phyloP scores from a whole-genome alignment of 2,113 vertebrate genomes.

The Anolis sagrei region DNA sequence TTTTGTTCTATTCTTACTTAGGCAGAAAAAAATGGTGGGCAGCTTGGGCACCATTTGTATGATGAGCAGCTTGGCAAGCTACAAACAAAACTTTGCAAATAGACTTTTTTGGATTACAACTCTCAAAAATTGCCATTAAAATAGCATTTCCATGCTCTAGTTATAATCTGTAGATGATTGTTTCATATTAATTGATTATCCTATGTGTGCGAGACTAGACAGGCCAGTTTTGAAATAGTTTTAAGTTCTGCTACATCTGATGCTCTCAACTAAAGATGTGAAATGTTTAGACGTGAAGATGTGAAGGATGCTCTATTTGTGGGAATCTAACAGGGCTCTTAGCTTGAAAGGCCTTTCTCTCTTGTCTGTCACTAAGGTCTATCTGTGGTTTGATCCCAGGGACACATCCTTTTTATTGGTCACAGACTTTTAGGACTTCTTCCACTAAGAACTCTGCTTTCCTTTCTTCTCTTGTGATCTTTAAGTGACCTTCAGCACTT shows the following conservation, averaged over 20 bases:
- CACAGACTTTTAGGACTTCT: background rate
- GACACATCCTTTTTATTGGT: background rate
- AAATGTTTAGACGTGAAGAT: background rate
- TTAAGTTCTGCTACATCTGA: background rate
- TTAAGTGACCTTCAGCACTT: too few relatives aligned
- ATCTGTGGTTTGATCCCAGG: background rate
- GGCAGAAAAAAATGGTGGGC: too few relatives aligned
- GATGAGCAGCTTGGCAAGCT: too few relatives aligned
- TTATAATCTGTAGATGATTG: background rate
- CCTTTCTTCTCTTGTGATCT: background rate
- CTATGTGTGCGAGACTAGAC: background rate
- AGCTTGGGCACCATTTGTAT: too few relatives aligned
- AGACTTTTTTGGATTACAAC: too few relatives aligned
- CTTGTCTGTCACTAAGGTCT: background rate
- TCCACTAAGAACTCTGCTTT: background rate
- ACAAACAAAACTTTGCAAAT: too few relatives aligned
- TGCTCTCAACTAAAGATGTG: background rate
- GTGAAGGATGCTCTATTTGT: background rate
- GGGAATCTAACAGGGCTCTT: background rate
- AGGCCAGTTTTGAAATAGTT: background rate
- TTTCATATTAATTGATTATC: background rate
- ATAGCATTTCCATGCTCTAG: background rate
- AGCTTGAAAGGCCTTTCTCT: background rate
- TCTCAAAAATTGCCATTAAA: too few relatives aligned
- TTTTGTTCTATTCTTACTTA: too few relatives aligned